phyloP scores from a whole-genome alignment of 1,140 invertebrate genomes.

The Eueides isabella region DNA sequence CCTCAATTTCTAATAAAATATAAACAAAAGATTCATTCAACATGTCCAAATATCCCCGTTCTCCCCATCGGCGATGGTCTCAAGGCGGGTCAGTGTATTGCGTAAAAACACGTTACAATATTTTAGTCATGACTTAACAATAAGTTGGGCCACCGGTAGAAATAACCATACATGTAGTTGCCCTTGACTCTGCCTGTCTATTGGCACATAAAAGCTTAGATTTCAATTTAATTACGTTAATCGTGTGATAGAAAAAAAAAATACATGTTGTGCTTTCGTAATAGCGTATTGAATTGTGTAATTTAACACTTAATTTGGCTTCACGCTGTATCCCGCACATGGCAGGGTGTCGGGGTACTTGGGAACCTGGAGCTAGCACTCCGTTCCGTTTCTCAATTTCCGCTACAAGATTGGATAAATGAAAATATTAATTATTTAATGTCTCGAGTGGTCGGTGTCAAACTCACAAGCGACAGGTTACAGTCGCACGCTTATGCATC shows the following conservation, averaged over 20 bases:
- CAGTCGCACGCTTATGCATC: too few species aligned
- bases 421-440: too few species aligned
- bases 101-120: slow-evolving; percentile 30
- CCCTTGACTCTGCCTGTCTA: not conserved
- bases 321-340: not conserved
- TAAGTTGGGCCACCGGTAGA: slow-evolving; percentile 10
- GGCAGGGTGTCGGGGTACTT: not conserved
- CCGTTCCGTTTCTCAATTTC: not conserved
- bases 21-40: not conserved
- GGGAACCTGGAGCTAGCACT: not conserved
- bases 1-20: too few species aligned
- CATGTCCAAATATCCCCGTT: not conserved
- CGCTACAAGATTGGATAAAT: too few species aligned
- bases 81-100: slow-evolving; percentile 29
- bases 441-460: too few species aligned
- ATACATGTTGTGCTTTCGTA: too few species aligned
- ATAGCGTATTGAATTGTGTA: not conserved
- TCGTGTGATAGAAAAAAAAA: too few species aligned
- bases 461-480: too few species aligned
- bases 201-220: not conserved
- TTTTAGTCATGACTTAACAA: slow-evolving; percentile 35
- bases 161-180: not conserved
- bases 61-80: slow-evolving; percentile 24
- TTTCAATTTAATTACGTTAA: not conserved
- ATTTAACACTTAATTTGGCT: not conserved